phyloP scores from a whole-genome alignment of 2,113 vertebrate genomes.

The Thamnophis sirtalis region DNA sequence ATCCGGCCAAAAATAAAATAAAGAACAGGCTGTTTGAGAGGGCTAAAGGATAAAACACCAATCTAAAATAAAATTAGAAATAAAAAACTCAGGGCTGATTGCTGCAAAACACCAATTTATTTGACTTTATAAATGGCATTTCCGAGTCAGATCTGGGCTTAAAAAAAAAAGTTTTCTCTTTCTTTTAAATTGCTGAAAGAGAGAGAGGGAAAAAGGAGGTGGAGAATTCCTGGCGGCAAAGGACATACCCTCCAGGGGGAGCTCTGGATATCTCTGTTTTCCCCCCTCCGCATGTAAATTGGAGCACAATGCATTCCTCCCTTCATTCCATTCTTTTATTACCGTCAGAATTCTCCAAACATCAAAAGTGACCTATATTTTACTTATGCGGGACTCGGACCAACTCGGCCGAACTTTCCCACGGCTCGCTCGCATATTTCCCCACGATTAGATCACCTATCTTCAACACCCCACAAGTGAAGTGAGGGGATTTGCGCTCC shows the following conservation, averaged over 20 bases:
- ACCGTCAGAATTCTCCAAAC: conserved; percentile 23
- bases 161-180: background rate
- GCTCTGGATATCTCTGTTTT: background rate
- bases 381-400: conserved; percentile 28
- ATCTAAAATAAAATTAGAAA: background rate
- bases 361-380: conserved; percentile 52
- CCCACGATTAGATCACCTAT: conserved; percentile 38
- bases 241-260: conserved; percentile 29
- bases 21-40: background rate
- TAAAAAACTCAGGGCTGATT: background rate
- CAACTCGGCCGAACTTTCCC: conserved; percentile 50
- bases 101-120: background rate
- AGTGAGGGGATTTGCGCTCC: background rate
- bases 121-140: background rate
- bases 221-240: too few species aligned
- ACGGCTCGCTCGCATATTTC: conserved; percentile 20
- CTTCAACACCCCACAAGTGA: background rate
- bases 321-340: conserved; percentile 25
- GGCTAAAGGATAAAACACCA: background rate
- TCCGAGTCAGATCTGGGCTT: background rate
- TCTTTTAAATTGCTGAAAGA: background rate
- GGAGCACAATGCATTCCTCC: conserved; percentile 50
- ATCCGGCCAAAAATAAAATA: background rate
- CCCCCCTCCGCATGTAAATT: background rate
- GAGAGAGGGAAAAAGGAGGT: background rate